These are phyloP conservation scores for Drosophila tani DNA, from an alignment of 1,140 invertebrate species.

Conservation along the genomic window DNA sequence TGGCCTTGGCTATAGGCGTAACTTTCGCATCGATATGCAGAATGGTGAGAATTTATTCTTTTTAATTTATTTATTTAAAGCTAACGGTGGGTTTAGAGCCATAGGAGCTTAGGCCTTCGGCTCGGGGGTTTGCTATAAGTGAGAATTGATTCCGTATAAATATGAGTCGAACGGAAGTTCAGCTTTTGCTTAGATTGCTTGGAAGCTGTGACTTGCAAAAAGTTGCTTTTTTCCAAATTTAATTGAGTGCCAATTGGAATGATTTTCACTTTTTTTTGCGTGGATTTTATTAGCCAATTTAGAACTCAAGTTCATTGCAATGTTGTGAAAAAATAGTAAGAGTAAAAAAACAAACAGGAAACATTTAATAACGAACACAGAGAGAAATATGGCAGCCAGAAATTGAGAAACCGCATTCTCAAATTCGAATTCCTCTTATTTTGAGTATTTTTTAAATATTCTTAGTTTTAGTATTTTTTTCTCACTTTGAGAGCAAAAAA, in stretches of 20 bases:
- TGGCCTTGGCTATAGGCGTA: slow-evolving; percentile 79
- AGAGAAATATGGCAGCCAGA: no score
- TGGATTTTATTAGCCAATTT: slow-evolving; percentile 1
- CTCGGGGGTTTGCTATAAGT: slow-evolving; percentile 5
- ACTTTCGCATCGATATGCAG: slow-evolving; percentile 83
- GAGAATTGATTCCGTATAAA: slow-evolving; percentile 7
- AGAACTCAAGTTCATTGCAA: not conserved
- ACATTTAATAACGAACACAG: not conserved
- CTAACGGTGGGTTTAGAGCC: no score
- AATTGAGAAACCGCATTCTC: no score
- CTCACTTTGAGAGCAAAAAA: no score
- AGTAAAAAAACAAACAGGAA: not conserved
- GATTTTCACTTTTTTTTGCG: slow-evolving; percentile 1
- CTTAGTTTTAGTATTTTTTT: no score
- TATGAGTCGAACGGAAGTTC: not conserved
- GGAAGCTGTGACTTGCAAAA: not conserved
- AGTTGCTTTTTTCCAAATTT: not conserved
- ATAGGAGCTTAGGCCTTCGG: no score
- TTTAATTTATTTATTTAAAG: no score
- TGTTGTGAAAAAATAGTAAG: not conserved
- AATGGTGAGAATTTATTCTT: slow-evolving; percentile 50
- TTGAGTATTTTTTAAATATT: no score
- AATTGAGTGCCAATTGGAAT: slow-evolving; percentile 3
- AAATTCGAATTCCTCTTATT: no score
- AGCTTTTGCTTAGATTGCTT: not conserved